These are phyloP conservation scores for Nixonia krombeini DNA, from an alignment of 1,140 invertebrate genomes.

Conservation along the genomic window DNA sequence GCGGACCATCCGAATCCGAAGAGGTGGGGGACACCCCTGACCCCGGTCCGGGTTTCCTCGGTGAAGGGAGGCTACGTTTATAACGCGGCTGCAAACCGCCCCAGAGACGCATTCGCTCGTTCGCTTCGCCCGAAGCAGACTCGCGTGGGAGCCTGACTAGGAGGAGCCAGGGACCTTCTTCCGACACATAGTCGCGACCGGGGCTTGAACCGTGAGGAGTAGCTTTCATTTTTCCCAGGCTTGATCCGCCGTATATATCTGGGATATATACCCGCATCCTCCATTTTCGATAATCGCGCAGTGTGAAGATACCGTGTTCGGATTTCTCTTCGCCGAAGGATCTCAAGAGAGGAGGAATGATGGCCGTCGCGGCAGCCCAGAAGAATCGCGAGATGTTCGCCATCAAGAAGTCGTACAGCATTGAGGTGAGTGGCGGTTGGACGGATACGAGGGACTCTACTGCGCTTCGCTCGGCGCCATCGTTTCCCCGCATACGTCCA, in stretches of 20 bases:
- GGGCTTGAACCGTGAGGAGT: not conserved
- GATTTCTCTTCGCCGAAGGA: not conserved
- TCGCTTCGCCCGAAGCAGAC: slow-evolving; percentile 69
- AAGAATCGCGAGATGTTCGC: slow-evolving; percentile 95
- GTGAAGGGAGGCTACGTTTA: slow-evolving; percentile 73
- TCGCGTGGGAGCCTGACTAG: slow-evolving; percentile 48
- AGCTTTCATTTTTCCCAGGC: too few species aligned
- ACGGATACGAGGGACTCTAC: too few species aligned
- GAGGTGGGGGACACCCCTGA: slow-evolving; percentile 70
- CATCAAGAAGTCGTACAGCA: slow-evolving; percentile 97
- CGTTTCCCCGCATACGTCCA: not conserved
- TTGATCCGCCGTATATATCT: too few species aligned
- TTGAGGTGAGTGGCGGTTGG: slow-evolving; percentile 84
- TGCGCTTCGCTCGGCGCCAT: too few species aligned
- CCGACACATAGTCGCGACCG: not conserved
- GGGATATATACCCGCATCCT: too few species aligned
- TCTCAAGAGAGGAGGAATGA: slow-evolving; percentile 66
- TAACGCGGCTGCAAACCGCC: slow-evolving; percentile 68
- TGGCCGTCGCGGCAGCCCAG: slow-evolving; percentile 89
- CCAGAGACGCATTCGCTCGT: slow-evolving; percentile 71
- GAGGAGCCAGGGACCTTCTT: slow-evolving; percentile 23
- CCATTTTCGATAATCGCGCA: too few species aligned
- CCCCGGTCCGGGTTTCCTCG: slow-evolving; percentile 56
- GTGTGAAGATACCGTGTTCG: slow-evolving; percentile 8
- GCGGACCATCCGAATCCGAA: slow-evolving; percentile 56